Conservation (phyloP, 2,888 invertebrate species). For the Dasypogon diadema region DNA sequence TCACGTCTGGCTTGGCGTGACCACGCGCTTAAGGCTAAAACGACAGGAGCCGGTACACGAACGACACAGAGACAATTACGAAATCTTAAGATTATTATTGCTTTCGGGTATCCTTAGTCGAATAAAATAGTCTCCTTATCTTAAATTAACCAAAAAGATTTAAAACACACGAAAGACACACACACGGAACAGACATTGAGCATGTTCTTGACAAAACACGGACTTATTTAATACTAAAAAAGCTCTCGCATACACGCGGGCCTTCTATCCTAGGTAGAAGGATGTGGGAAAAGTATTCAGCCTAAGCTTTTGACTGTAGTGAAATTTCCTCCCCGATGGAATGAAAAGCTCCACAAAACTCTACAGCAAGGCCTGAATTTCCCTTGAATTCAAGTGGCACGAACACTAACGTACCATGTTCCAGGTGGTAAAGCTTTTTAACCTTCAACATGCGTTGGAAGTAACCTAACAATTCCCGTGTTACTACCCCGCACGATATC, state of each 20-base stretch:
- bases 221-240: conserved; percentile 45
- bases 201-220: conserved; percentile 38
- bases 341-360: background rate
- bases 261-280: conserved; percentile 5
- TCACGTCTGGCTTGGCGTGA: background rate
- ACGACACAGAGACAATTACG: background rate
- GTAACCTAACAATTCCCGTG: background rate
- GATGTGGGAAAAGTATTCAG: background rate
- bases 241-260: conserved; percentile 44
- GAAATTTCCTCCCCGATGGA: conserved; percentile 13
- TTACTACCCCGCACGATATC: background rate
- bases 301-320: conserved; percentile 21
- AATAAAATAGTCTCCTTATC: background rate
- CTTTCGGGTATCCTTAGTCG: conserved; percentile 2
- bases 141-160: conserved; percentile 3
- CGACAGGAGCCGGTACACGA: background rate
- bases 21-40: background rate
- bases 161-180: conserved; percentile 41
- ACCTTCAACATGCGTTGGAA: conserved; percentile 33
- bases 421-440: conserved; percentile 19
- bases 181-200: conserved; percentile 19
- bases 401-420: background rate
- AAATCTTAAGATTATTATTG: background rate
- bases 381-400: no score
- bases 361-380: background rate